These are phyloP conservation scores for Mya arenaria DNA, from an alignment of 1,140 invertebrate genomes.

Conservation along the genomic window DNA sequence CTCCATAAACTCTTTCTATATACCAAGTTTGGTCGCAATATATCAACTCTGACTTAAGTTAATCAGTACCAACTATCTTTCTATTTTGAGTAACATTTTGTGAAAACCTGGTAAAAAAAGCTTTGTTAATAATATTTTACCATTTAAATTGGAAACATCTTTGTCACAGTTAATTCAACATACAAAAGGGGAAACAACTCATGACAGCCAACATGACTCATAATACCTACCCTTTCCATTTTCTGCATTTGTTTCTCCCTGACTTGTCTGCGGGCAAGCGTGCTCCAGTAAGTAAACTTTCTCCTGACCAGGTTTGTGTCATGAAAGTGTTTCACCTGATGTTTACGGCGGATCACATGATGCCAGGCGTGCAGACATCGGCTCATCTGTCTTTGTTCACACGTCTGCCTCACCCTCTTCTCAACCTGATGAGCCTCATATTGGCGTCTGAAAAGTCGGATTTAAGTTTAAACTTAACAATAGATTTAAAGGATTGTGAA, in stretches of 20 bases:
- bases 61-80: too few relatives aligned
- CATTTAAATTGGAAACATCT: too few relatives aligned
- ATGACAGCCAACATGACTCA: neutral
- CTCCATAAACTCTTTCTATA: too few relatives aligned
- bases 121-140: too few relatives aligned
- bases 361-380: conserved; percentile 59
- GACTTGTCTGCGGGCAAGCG: conserved; percentile 52
- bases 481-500: too few relatives aligned
- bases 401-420: conserved; percentile 47
- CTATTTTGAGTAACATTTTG: too few relatives aligned
- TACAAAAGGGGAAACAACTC: too few relatives aligned
- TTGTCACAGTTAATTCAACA: too few relatives aligned
- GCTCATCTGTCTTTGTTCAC: conserved; percentile 18
- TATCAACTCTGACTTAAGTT: too few relatives aligned
- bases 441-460: conserved; percentile 60
- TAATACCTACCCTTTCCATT: conserved; percentile 53
- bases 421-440: conserved; percentile 60
- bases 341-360: conserved; percentile 62
- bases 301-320: conserved; percentile 49
- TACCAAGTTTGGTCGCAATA: too few relatives aligned
- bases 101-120: too few relatives aligned
- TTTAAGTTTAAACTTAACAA: too few relatives aligned
- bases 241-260: conserved; percentile 54
- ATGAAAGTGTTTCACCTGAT: conserved; percentile 59
- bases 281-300: conserved; percentile 60